These are phyloP conservation scores for Plebejus anna DNA, from an alignment of 2,888 invertebrate species.

Conservation along the genomic window DNA sequence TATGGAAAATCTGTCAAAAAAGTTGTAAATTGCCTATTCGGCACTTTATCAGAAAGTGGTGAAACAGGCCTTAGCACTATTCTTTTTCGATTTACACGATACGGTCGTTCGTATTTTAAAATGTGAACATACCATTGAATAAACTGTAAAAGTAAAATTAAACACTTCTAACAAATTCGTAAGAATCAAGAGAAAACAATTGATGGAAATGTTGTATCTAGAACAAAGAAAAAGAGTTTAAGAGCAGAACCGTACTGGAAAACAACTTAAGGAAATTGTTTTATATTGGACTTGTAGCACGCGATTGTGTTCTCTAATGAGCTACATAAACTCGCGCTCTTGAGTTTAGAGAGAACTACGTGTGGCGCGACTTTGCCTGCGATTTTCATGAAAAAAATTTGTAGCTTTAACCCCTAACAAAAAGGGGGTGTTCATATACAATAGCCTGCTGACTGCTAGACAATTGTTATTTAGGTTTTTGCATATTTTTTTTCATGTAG, in stretches of 20 bases:
- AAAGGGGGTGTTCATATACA: too few species aligned
- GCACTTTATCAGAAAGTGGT: too few species aligned
- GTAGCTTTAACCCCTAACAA: not conserved
- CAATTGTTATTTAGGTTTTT: too few species aligned
- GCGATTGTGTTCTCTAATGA: constrained; percentile 25
- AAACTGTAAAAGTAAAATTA: not conserved
- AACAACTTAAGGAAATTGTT: constrained; percentile 58
- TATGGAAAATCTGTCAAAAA: too few species aligned
- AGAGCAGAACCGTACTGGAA: constrained; percentile 43
- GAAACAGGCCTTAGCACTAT: too few species aligned
- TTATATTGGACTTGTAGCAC: constrained; percentile 54
- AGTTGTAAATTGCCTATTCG: too few species aligned
- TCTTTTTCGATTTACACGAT: too few species aligned
- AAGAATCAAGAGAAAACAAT: constrained; percentile 5
- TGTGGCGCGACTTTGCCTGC: not conserved
- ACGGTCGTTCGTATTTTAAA: too few species aligned
- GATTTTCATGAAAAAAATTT: not conserved
- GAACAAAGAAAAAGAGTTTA: constrained; percentile 23
- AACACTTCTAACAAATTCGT: not conserved
- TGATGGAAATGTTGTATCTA: constrained; percentile 19
- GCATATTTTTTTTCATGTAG: too few species aligned
- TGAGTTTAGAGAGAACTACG: not conserved
- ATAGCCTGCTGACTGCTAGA: too few species aligned
- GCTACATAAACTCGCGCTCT: constrained; percentile 5
- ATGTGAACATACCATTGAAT: too few species aligned